Evolutionary conservation across 2,797 vertebrate genomes (phyloP).

Genomic region (Xenops minutus): DNA sequence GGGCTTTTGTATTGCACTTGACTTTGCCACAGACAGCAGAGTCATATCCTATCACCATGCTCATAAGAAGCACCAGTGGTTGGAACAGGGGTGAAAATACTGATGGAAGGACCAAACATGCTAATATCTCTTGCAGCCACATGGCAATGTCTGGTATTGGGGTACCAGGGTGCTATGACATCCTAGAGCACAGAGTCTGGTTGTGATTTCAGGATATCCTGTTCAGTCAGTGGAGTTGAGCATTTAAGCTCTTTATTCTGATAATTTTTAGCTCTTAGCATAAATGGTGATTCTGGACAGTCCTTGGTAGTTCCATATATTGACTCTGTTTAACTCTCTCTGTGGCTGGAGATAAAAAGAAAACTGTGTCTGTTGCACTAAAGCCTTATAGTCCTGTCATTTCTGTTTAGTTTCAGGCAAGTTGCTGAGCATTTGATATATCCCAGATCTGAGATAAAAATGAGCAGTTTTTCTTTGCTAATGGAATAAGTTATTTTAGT

Average conservation of each 20-base stretch:
- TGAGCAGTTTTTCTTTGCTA: background rate
- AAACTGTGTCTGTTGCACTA: background rate
- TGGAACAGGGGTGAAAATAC: background rate
- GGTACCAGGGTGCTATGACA: fast-evolving
- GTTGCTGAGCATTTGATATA: background rate
- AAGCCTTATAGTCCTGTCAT: background rate
- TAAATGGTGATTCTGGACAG: background rate
- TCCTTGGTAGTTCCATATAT: background rate
- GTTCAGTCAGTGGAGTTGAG: background rate
- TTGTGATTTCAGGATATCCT: background rate
- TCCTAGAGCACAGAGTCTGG: background rate
- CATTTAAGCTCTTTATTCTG: background rate
- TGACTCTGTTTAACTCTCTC: background rate
- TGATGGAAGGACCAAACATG: background rate
- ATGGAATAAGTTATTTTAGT: background rate
- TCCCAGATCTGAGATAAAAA: background rate
- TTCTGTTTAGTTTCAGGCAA: background rate
- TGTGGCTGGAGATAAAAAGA: background rate
- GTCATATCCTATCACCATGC: background rate
- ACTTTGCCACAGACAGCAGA: background rate
- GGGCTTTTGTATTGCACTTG: background rate
- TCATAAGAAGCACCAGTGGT: background rate
- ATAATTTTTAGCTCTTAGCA: background rate
- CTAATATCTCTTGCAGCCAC: background rate
- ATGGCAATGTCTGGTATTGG: background rate